phyloP scores from a whole-genome alignment of 2,113 vertebrate species.

The Cervus canadensis region DNA sequence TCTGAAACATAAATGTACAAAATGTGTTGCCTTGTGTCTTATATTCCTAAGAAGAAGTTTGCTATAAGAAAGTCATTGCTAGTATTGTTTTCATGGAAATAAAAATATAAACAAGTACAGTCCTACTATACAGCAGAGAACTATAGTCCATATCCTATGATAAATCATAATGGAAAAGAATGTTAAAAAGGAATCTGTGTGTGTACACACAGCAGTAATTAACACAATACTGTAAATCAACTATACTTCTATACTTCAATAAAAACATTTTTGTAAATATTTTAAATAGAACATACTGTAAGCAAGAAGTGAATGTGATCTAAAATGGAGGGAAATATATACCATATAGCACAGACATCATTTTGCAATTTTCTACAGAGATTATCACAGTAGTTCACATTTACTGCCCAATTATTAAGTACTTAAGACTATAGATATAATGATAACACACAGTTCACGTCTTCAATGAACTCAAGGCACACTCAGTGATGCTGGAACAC shows the following conservation, averaged over 20 bases:
- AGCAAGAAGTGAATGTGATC: neutral
- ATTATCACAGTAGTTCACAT: neutral
- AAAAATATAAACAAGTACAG: neutral
- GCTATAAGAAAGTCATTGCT: neutral
- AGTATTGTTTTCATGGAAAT: neutral
- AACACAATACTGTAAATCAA: neutral
- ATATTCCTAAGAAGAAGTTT: neutral
- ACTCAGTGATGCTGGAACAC: neutral
- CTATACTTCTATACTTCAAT: neutral
- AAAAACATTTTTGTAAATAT: neutral
- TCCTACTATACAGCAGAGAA: neutral
- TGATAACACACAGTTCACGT: neutral
- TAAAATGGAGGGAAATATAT: neutral
- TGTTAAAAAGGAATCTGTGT: neutral
- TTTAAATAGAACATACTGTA: neutral
- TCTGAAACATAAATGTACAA: constrained; percentile 60
- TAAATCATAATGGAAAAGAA: neutral
- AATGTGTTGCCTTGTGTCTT: neutral
- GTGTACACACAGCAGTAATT: neutral
- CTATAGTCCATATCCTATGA: neutral
- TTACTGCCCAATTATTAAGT: neutral
- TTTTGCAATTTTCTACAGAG: neutral
- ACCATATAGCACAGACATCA: neutral
- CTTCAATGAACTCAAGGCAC: neutral
- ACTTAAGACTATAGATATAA: neutral